These are phyloP conservation scores for Diabrotica undecimpunctata DNA, from an alignment of 1,140 invertebrate genomes.

Conservation along the genomic window DNA sequence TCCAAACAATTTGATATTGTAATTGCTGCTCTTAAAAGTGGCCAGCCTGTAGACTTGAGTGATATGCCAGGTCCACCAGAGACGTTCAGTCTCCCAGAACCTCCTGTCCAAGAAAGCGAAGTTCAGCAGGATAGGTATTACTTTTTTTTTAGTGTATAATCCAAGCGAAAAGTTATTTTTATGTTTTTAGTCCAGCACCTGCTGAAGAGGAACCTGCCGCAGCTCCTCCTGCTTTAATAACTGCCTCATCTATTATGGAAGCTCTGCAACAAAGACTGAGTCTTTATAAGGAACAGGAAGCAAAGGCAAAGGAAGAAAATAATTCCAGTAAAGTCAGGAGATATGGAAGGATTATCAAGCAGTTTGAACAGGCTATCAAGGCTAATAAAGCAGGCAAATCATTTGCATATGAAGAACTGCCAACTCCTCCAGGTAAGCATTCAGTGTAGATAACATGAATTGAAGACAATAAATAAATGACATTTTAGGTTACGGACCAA, in stretches of 20 bases:
- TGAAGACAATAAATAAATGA: neutral
- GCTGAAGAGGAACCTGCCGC: slow-evolving; percentile 35
- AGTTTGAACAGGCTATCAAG: slow-evolving; percentile 89
- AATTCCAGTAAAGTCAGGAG: slow-evolving; percentile 83
- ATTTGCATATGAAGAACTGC: slow-evolving; percentile 78
- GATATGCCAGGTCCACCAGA: slow-evolving; percentile 66
- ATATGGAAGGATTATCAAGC: slow-evolving; percentile 89
- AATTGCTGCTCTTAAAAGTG: slow-evolving; percentile 68
- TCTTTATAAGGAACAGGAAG: slow-evolving; percentile 63
- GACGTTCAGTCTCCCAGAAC: slow-evolving; percentile 16
- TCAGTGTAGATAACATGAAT: neutral
- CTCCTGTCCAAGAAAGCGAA: slow-evolving; percentile 49
- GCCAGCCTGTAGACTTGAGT: slow-evolving; percentile 76
- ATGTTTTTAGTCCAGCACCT: slow-evolving; percentile 18
- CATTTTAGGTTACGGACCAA: slow-evolving; percentile 28
- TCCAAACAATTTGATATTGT: slow-evolving; percentile 87
- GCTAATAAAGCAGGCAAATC: slow-evolving; percentile 70
- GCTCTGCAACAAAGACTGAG: slow-evolving; percentile 79
- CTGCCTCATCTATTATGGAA: slow-evolving; percentile 63
- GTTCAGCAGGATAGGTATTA: slow-evolving; percentile 41
- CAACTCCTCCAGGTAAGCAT: slow-evolving; percentile 69
- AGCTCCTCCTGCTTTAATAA: slow-evolving; percentile 45
- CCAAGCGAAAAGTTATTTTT: neutral
- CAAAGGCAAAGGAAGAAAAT: slow-evolving; percentile 44
- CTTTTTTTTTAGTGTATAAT: neutral